Conservation (phyloP, 2,888 invertebrate genomes). For the Halocaridina rubra region DNA sequence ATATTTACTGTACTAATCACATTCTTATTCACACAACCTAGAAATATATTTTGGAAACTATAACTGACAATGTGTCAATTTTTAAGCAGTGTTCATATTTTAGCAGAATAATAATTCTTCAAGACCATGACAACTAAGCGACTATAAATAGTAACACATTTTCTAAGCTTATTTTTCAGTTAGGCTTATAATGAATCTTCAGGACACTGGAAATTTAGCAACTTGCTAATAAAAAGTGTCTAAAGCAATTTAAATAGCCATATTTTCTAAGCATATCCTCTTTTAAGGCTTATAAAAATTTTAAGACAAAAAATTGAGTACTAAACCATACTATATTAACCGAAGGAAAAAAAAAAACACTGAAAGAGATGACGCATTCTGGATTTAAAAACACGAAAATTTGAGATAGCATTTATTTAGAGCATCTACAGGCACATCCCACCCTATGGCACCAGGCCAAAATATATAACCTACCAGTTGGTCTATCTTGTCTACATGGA, state of each 20-base stretch:
- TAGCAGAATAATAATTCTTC: no score
- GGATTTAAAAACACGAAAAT: not conserved
- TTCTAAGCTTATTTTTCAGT: no score
- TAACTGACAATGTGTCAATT: no score
- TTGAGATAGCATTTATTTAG: constrained; percentile 48
- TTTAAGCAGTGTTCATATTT: no score
- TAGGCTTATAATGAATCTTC: no score
- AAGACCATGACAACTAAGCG: no score
- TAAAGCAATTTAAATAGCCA: not conserved
- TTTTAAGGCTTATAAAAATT: not conserved
- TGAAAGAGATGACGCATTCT: not conserved
- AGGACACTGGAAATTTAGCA: no score
- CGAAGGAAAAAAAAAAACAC: not conserved
- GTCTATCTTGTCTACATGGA: constrained; percentile 52
- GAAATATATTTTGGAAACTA: no score
- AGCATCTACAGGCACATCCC: constrained; percentile 59
- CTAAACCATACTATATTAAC: not conserved
- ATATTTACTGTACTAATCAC: no score
- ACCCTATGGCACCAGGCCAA: constrained; percentile 56
- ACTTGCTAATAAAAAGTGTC: no score
- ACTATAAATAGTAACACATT: no score
- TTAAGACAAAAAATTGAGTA: not conserved
- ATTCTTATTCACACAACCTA: no score
- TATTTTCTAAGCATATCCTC: not conserved
- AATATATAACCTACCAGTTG: constrained; percentile 50